Evolutionary conservation across 2,888 invertebrate genomes (phyloP).

Genomic region (Acrocera orbiculus): DNA sequence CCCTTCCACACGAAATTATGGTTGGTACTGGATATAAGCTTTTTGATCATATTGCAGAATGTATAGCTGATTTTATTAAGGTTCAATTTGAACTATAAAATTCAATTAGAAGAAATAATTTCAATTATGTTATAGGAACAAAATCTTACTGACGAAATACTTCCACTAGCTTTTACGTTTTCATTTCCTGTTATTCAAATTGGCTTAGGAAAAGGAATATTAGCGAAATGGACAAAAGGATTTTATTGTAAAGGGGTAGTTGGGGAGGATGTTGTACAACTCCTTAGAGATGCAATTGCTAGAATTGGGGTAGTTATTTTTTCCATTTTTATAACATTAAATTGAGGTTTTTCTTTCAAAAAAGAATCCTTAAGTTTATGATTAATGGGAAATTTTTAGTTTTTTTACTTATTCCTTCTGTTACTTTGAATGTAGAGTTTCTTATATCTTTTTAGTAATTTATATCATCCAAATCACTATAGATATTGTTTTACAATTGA

Average conservation of each 20-base stretch:
- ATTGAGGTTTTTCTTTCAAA: too few relatives aligned
- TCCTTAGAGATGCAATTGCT: conserved; percentile 76
- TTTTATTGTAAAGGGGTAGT: conserved; percentile 87
- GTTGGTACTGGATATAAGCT: conserved; percentile 72
- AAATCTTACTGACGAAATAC: conserved; percentile 49
- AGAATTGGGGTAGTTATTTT: conserved; percentile 54
- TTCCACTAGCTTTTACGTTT: conserved; percentile 92
- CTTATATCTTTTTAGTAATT: too few relatives aligned
- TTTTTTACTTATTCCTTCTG: too few relatives aligned
- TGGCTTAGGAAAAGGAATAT: conserved; percentile 68
- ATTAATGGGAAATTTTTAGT: too few relatives aligned
- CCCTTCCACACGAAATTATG: conserved; percentile 90
- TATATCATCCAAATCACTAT: too few relatives aligned
- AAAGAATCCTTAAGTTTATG: too few relatives aligned
- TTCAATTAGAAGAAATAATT: too few relatives aligned
- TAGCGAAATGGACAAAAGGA: conserved; percentile 92
- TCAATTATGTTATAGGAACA: conserved; percentile 55
- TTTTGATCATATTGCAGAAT: conserved; percentile 92
- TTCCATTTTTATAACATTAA: background rate
- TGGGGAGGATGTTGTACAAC: conserved; percentile 73
- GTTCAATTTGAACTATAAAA: too few relatives aligned
- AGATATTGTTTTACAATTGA: too few relatives aligned
- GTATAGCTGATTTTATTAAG: conserved; percentile 77
- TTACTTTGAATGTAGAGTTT: too few relatives aligned
- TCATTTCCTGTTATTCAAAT: conserved; percentile 82